A percentile compares a stretch with the other conserved stretches of the same genome.
phyloP scores from a whole-genome alignment of 2,113 vertebrate genomes.

The Oncorhynchus gorbuscha region DNA sequence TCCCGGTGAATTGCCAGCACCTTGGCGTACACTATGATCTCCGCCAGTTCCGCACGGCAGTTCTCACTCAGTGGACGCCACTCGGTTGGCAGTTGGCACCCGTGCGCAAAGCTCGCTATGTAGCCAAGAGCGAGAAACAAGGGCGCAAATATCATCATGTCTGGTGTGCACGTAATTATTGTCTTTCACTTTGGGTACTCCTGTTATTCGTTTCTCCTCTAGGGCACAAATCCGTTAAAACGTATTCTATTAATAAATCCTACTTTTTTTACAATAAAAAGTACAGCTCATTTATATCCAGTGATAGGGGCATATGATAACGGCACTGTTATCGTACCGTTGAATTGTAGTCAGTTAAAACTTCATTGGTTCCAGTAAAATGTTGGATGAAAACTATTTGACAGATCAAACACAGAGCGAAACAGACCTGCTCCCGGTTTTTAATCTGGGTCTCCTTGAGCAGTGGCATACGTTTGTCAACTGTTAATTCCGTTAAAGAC shows the following conservation, averaged over 20 bases:
- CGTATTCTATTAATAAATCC: not conserved
- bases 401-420: not conserved
- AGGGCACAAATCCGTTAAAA: no score
- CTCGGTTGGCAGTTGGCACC: conserved; percentile 88
- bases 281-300: not conserved
- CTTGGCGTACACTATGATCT: conserved; percentile 91
- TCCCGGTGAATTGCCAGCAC: conserved; percentile 91
- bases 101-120: conserved; percentile 48
- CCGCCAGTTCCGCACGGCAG: conserved; percentile 92
- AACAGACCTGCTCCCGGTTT: not conserved
- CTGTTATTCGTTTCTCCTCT: not conserved
- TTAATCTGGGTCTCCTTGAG: not conserved
- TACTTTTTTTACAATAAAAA: not conserved
- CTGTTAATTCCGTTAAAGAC: not conserved
- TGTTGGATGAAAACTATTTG: not conserved
- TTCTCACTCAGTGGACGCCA: conserved; percentile 94
- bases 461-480: not conserved
- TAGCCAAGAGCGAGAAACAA: conserved; percentile 44
- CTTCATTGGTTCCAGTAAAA: not conserved
- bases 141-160: conserved; percentile 41
- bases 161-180: not conserved
- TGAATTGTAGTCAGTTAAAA: not conserved
- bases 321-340: not conserved
- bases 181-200: not conserved
- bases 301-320: not conserved